A percentile compares a stretch with the other conserved stretches of the same genome.
phyloP scores from a whole-genome alignment of 1,140 invertebrate genomes.

The Diprion similis region DNA sequence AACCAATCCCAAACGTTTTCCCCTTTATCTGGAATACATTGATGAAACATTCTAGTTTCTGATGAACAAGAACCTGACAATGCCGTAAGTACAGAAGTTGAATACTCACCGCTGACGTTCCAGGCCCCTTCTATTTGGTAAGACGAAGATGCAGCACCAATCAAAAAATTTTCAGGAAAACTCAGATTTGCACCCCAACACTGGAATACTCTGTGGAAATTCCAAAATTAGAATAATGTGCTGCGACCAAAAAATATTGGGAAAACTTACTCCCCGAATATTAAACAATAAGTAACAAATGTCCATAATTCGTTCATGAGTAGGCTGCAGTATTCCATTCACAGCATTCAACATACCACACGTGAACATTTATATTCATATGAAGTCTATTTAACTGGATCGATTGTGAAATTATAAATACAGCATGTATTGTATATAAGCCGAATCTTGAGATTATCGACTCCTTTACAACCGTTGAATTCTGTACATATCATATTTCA shows the following conservation, averaged over 20 bases:
- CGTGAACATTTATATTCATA: neutral
- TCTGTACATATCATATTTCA: neutral
- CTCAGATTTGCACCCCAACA: too few species aligned
- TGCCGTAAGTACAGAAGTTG: too few species aligned
- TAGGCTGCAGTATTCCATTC: neutral
- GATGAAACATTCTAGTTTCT: constrained; percentile 29
- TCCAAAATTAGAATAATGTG: too few species aligned
- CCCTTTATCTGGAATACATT: constrained; percentile 23
- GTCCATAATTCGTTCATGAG: neutral
- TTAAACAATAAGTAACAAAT: neutral
- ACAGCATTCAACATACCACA: neutral
- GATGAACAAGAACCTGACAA: too few species aligned
- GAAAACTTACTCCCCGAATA: neutral
- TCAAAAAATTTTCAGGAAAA: neutral
- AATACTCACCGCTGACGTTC: constrained; percentile 20
- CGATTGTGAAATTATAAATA: neutral
- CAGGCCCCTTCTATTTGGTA: constrained; percentile 23
- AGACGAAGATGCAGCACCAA: constrained; percentile 7
- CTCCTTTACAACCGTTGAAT: neutral
- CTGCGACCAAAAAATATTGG: neutral
- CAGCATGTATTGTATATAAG: neutral
- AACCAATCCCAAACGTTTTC: constrained; percentile 35
- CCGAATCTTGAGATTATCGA: neutral
- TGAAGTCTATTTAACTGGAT: neutral
- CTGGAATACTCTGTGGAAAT: too few species aligned